phyloP scores from a whole-genome alignment of 2,888 invertebrate genomes.

The Orchesellides sinensis region DNA sequence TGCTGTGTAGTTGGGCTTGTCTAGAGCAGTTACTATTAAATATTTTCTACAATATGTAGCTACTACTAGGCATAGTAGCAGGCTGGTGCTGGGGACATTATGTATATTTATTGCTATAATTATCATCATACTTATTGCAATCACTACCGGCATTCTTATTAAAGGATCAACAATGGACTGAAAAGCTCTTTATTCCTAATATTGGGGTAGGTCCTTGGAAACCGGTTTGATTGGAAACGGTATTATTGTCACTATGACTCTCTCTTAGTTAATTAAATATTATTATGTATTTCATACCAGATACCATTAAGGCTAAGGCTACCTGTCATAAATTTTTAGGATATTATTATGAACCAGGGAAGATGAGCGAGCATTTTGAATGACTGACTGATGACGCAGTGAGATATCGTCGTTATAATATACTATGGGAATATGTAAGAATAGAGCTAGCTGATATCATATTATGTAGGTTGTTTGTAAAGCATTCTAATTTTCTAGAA shows the following conservation, averaged over 20 bases:
- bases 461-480: no score
- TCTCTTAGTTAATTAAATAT: background rate
- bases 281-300: background rate
- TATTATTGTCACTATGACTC: background rate
- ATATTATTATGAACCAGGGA: background rate
- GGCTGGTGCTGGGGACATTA: conserved; percentile 57
- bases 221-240: background rate
- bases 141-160: no score
- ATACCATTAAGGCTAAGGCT: background rate
- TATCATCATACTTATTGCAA: background rate
- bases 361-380: background rate
- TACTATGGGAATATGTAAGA: background rate
- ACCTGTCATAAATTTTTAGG: background rate
- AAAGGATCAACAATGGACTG: background rate
- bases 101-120: background rate
- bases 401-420: no score
- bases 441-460: background rate
- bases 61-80: conserved; percentile 35
- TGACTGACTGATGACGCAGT: background rate
- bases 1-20: background rate
- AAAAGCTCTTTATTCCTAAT: background rate
- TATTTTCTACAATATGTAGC: background rate
- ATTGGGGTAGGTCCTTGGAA: background rate
- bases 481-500: no score
- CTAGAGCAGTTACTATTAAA: background rate